phyloP scores from a whole-genome alignment of 2,113 vertebrate species.

The Atrichornis clamosus region DNA sequence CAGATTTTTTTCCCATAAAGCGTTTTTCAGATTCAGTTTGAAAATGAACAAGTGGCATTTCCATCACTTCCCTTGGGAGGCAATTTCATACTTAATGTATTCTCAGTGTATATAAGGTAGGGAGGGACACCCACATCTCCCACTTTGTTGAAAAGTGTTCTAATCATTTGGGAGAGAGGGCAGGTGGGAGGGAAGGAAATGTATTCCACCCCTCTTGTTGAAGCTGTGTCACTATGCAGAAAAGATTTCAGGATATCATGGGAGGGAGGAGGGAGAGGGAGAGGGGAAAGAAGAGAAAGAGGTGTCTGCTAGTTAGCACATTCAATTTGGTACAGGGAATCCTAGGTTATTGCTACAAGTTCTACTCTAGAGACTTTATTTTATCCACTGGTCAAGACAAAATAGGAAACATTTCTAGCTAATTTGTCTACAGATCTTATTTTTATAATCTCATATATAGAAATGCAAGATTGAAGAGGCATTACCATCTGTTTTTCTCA shows the following conservation, averaged over 20 bases:
- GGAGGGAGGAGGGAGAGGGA: neutral
- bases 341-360: neutral
- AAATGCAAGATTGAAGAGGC: neutral
- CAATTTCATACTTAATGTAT: slow-evolving; percentile 57
- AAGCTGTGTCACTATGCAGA: slow-evolving; percentile 43
- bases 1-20: neutral
- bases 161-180: slow-evolving; percentile 40
- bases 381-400: neutral
- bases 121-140: slow-evolving; percentile 57
- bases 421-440: neutral
- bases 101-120: slow-evolving; percentile 30
- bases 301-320: neutral
- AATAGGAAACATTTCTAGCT: neutral
- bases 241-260: slow-evolving; percentile 27
- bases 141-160: slow-evolving; percentile 51
- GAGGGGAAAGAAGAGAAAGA: neutral
- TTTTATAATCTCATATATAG: neutral
- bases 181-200: slow-evolving; percentile 55
- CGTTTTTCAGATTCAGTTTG: slow-evolving; percentile 25
- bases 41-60: slow-evolving; percentile 55
- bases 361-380: slow-evolving; percentile 5
- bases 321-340: neutral
- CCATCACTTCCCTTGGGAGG: slow-evolving; percentile 46
- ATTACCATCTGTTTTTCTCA: slow-evolving; percentile 38
- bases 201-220: slow-evolving; percentile 51